Evolutionary conservation across 2,113 vertebrate genomes (phyloP).

Genomic region (Meriones unguiculatus): DNA sequence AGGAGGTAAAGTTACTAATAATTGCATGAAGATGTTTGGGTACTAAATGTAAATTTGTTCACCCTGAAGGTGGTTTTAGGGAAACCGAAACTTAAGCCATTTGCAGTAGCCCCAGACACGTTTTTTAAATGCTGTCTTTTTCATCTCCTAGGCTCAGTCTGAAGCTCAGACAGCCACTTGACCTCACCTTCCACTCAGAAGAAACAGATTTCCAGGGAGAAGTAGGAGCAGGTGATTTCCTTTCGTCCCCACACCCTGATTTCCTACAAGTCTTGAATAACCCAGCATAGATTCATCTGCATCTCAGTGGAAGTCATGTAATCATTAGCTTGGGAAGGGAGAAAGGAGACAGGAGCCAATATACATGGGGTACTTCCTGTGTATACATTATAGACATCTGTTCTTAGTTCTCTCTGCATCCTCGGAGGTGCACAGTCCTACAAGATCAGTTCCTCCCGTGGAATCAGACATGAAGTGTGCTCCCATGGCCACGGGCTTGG

Average conservation of each 20-base stretch:
- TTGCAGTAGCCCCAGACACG: background rate
- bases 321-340: background rate
- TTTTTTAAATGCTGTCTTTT: background rate
- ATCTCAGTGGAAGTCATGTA: fast-evolving
- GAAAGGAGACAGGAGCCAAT: background rate
- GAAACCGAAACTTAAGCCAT: background rate
- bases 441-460: background rate
- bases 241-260: background rate
- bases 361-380: fast-evolving
- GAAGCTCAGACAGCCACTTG: background rate
- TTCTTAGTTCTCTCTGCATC: background rate
- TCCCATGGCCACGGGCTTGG: background rate
- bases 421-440: fast-evolving
- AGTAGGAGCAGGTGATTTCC: background rate
- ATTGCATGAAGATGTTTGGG: background rate
- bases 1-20: background rate
- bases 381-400: fast-evolving
- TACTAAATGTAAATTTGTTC: background rate
- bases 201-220: background rate
- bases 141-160: background rate
- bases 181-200: background rate
- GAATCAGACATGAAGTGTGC: background rate
- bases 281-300: background rate
- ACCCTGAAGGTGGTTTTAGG: background rate
- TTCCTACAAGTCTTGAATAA: background rate